Base-by-base conservation (phyloP, 2,888 invertebrate genomes). In the Geophilus truncorum region DNA sequence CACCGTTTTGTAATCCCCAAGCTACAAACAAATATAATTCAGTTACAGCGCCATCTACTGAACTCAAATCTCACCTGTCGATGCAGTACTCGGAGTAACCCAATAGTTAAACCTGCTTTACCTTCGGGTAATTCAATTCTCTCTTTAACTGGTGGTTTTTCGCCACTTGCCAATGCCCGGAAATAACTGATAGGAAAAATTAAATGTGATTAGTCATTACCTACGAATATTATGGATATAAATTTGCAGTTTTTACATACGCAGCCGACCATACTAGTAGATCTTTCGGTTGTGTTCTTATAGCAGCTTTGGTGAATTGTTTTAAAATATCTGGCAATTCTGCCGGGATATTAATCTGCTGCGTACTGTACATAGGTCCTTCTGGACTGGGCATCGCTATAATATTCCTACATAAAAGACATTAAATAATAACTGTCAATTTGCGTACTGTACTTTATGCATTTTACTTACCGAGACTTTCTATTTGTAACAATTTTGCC, bases 221-320 rank as follows among this genome's bases (percentile, higher is more conserved):
- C 7, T 0, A n/a, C 9, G 4, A 77, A 30, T 30, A 30, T 77
- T 15, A n/a, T 28, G 34, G 12, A 77, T 32, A 34, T 32, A 34
- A 23, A n/a, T 28, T n/a, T n/a, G n/a, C n/a, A n/a, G n/a, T n/a
- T n/a, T 21, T 1, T 78, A 45, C 84, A 85, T 86, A 88, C 86
- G 87, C 87, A 57, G 86, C 92, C 0, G 95, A 93, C 96, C 96
- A 96, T 83, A 91, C 90, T 0, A 96, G 89, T 0, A 96, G 89
- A 88, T 96, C 96, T 83, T 92, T 92, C 0, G 96, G 96, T 86
- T 96, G 96, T 2, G 95, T 95, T 84, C 94, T 91, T 81, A 96
- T 95, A 0, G 95, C 96, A 36, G 95, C 95, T 90, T 96, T 96
- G 70, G 95, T 94, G 85, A 92, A 96, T 85, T 93, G 92, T 86